These are phyloP conservation scores for Orycteropus afer DNA, from an alignment of 2,113 vertebrate species.

Conservation along the genomic window DNA sequence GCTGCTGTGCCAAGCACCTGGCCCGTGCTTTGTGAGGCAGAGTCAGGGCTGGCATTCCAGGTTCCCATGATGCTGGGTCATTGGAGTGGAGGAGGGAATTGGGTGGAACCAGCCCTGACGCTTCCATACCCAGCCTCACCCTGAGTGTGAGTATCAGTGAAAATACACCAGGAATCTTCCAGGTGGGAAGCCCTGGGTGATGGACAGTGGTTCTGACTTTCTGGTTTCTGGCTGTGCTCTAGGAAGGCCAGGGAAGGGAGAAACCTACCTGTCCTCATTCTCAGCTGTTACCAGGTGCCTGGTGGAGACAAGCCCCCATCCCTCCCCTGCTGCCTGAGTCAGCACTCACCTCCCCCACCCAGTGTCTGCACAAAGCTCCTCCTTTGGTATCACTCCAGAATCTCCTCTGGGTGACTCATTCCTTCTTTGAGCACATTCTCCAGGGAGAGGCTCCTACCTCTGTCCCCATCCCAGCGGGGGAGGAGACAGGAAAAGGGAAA, in stretches of 20 bases:
- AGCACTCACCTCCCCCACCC: neutral
- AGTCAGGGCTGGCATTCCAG: neutral
- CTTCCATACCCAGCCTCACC: neutral
- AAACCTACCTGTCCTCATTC: neutral
- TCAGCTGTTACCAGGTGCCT: neutral
- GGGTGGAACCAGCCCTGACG: neutral
- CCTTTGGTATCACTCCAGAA: conserved; percentile 1
- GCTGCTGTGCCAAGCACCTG: no score
- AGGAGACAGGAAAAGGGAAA: conserved; percentile 34
- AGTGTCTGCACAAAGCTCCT: conserved; percentile 35
- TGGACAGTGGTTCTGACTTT: neutral
- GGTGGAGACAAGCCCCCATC: neutral
- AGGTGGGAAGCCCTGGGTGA: conserved; percentile 17
- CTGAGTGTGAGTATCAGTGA: neutral
- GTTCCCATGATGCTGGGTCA: neutral
- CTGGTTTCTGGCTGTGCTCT: neutral
- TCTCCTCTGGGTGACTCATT: conserved; percentile 34
- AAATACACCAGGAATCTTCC: conserved; percentile 38
- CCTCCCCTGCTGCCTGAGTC: conserved; percentile 42
- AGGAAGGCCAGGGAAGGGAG: neutral
- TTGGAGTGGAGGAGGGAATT: neutral
- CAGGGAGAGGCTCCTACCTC: neutral
- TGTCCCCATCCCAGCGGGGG: neutral
- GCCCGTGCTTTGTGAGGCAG: neutral
- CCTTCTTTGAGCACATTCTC: neutral